Evolutionary conservation across 2,113 vertebrate species (phyloP).

Genomic region (Naja naja): DNA sequence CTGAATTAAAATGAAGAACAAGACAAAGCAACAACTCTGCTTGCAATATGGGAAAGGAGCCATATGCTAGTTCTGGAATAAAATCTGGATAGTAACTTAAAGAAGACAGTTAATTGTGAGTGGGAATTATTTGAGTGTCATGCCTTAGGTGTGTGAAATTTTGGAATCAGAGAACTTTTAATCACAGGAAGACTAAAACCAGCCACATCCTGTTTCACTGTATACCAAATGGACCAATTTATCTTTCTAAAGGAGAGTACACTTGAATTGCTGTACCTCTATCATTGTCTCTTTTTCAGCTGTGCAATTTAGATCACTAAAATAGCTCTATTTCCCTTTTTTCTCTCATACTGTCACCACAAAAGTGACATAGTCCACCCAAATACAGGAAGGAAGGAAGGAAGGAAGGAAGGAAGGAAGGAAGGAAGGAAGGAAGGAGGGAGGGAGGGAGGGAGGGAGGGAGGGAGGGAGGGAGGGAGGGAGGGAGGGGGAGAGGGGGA

Average conservation of each 20-base stretch:
- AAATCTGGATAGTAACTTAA: constrained; percentile 9
- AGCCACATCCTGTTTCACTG: not conserved
- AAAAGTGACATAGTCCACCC: constrained; percentile 4
- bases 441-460: constrained; percentile 12
- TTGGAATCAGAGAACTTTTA: not conserved
- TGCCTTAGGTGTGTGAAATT: constrained; percentile 8
- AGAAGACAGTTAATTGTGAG: not conserved
- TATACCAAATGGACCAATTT: not conserved
- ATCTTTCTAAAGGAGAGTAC: constrained; percentile 16
- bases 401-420: not conserved
- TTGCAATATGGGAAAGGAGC: constrained; percentile 24
- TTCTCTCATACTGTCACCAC: not conserved
- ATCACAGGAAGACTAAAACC: not conserved
- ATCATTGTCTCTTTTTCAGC: not conserved
- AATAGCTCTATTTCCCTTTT: not conserved
- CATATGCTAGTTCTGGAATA: not conserved
- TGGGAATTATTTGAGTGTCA: not conserved
- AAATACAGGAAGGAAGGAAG: constrained; percentile 21
- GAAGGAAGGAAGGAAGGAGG: not conserved
- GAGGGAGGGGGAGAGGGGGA: not conserved
- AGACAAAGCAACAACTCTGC: constrained; percentile 12
- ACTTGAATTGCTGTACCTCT: not conserved
- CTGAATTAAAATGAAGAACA: constrained; percentile 14
- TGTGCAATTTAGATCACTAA: constrained; percentile 14
- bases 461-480: not conserved